Percentiles rank a stretch among this genome's conserved stretches.
Evolutionary conservation across 2,888 invertebrate genomes (phyloP).

Genomic region (Oxyteleia sp.): DNA sequence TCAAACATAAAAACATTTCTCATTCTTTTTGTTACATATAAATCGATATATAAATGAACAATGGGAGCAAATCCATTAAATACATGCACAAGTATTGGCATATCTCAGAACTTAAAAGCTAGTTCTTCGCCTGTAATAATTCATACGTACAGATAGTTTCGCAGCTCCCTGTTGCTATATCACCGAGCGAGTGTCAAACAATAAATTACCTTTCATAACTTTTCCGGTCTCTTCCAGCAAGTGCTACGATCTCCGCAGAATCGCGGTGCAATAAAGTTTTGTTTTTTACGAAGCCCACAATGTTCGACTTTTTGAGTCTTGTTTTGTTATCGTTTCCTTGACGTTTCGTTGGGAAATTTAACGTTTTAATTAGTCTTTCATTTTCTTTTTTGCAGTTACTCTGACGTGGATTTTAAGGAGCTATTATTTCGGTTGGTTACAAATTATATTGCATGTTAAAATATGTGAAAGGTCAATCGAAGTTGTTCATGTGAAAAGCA

Average conservation of each 20-base stretch:
- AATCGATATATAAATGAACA: slow-evolving; percentile 48
- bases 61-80: slow-evolving; percentile 47
- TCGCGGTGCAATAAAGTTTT: slow-evolving; percentile 68
- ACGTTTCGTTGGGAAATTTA: slow-evolving; percentile 28
- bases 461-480: too few relatives aligned
- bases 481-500: too few relatives aligned
- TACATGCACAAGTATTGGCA: slow-evolving; percentile 62
- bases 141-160: slow-evolving; percentile 71
- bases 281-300: neutral
- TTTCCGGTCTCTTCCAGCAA: slow-evolving; percentile 71
- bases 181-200: slow-evolving; percentile 70
- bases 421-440: neutral
- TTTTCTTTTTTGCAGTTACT: slow-evolving; percentile 14
- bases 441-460: too few relatives aligned
- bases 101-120: slow-evolving; percentile 67
- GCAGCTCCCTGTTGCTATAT: slow-evolving; percentile 66
- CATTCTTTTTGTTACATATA: slow-evolving; percentile 25
- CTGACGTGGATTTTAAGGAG: slow-evolving; percentile 12
- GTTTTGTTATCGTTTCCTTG: slow-evolving; percentile 34
- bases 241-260: slow-evolving; percentile 67
- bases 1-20: slow-evolving; percentile 5
- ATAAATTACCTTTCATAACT: slow-evolving; percentile 75
- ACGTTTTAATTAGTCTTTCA: slow-evolving; percentile 51
- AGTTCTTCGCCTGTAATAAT: slow-evolving; percentile 62
- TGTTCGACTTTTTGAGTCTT: slow-evolving; percentile 45